Conservation (phyloP, 2,888 invertebrate genomes). For the Diaprepes abbreviatus region DNA sequence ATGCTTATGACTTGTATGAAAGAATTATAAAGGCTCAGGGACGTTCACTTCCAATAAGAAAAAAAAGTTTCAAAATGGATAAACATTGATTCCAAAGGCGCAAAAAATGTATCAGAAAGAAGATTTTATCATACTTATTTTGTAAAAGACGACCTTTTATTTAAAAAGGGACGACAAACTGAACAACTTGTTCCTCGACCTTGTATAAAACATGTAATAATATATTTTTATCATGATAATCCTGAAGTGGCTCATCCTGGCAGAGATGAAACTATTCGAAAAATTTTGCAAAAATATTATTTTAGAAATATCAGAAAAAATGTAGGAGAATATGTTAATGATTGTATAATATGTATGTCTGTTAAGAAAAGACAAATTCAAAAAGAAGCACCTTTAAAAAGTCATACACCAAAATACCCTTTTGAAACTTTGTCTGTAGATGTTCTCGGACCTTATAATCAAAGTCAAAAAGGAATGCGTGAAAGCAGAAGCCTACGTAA, state of each 20-base stretch:
- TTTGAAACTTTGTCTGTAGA: slow-evolving; percentile 11
- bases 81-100: background rate
- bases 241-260: slow-evolving; percentile 12
- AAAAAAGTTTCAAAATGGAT: slow-evolving; percentile 1
- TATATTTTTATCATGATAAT: slow-evolving; percentile 20
- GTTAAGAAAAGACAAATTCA: slow-evolving; percentile 18
- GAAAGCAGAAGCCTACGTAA: too few relatives aligned
- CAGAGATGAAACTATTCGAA: slow-evolving; percentile 13
- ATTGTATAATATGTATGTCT: slow-evolving; percentile 5
- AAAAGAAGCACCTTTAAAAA: slow-evolving; percentile 6
- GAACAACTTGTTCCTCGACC: too few relatives aligned
- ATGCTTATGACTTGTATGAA: background rate
- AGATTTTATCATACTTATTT: background rate
- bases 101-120: background rate
- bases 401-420: background rate
- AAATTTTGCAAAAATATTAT: slow-evolving; percentile 1
- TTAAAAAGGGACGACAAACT: too few relatives aligned
- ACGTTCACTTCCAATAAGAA: background rate
- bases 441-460: slow-evolving; percentile 10
- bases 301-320: background rate
- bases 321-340: slow-evolving; percentile 5
- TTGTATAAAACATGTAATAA: too few relatives aligned
- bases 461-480: too few relatives aligned
- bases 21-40: background rate
- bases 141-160: too few relatives aligned